A percentile compares a stretch with the other conserved stretches of the same genome.
These are phyloP conservation scores for Elegia similella DNA, from an alignment of 2,888 invertebrate species.

Conservation along the genomic window DNA sequence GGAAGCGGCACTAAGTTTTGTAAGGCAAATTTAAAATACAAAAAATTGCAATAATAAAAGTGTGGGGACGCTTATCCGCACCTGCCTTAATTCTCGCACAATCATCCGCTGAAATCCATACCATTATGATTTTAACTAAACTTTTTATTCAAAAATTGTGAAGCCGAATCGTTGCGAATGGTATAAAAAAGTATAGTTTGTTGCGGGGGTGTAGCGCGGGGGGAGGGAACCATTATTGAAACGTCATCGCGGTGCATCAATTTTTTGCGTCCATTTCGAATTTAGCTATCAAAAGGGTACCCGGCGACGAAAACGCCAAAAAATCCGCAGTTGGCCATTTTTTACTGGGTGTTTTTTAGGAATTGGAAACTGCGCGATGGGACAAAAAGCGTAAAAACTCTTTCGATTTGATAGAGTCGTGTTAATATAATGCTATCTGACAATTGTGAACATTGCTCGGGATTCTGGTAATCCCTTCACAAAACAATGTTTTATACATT, in stretches of 20 bases:
- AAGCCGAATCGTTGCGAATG: slow-evolving; percentile 25
- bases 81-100: slow-evolving; percentile 15
- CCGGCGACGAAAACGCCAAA: slow-evolving; percentile 42
- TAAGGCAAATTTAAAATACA: neutral
- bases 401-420: slow-evolving; percentile 6
- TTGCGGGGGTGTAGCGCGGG: slow-evolving; percentile 21
- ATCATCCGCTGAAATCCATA: slow-evolving; percentile 43
- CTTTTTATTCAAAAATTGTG: slow-evolving; percentile 1
- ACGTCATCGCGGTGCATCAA: slow-evolving; percentile 41
- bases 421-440: neutral
- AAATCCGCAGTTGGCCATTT: slow-evolving; percentile 50
- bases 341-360: slow-evolving; percentile 32
- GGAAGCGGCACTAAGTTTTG: neutral
- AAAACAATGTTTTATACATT: neutral
- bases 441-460: neutral
- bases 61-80: neutral
- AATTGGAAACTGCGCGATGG: neutral
- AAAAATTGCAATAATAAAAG: neutral
- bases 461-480: slow-evolving; percentile 2
- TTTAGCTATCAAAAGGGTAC: slow-evolving; percentile 47
- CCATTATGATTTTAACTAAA: slow-evolving; percentile 6
- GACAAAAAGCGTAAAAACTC: neutral
- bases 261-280: slow-evolving; percentile 37
- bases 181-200: slow-evolving; percentile 29
- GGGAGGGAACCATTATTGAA: slow-evolving; percentile 47